phyloP scores from a whole-genome alignment of 2,888 invertebrate genomes.

The Bedellia somnulentella region DNA sequence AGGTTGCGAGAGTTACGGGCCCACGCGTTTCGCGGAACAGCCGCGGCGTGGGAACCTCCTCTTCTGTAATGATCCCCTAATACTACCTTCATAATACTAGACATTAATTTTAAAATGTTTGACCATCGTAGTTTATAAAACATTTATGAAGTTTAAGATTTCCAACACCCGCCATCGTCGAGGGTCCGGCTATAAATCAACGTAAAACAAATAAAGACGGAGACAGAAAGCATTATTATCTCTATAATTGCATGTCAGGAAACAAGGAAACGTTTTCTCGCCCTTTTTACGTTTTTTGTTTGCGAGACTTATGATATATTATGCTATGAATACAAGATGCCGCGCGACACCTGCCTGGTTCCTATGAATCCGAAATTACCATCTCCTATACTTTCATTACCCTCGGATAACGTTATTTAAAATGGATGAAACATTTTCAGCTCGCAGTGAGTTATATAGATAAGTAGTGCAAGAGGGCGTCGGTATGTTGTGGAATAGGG shows the following conservation, averaged over 20 bases:
- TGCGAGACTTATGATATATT: conserved; percentile 41
- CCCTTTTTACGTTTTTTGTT: conserved; percentile 16
- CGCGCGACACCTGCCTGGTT: conserved; percentile 43
- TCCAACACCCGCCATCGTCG: too few relatives aligned
- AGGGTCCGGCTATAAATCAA: conserved; percentile 54
- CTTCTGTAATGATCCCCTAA: too few relatives aligned
- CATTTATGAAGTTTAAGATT: too few relatives aligned
- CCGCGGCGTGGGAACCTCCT: conserved; percentile 36
- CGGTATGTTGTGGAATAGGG: too few relatives aligned
- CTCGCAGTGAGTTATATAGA: too few relatives aligned
- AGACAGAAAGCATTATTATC: conserved; percentile 59
- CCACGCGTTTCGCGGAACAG: conserved; percentile 8
- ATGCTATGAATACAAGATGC: conserved; percentile 56
- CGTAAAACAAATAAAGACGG: conserved; percentile 48
- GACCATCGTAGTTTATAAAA: too few relatives aligned
- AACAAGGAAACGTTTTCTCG: conserved; percentile 30
- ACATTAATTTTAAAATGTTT: too few relatives aligned
- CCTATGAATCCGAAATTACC: conserved; percentile 50
- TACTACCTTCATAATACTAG: too few relatives aligned
- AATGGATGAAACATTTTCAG: conserved; percentile 17
- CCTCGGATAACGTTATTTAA: conserved; percentile 19
- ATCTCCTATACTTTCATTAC: conserved; percentile 32
- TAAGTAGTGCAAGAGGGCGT: too few relatives aligned
- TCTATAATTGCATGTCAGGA: conserved; percentile 61
- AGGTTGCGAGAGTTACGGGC: conserved; percentile 13